phyloP scores from a whole-genome alignment of 2,797 vertebrate species.

The Geotrypetes seraphini region DNA sequence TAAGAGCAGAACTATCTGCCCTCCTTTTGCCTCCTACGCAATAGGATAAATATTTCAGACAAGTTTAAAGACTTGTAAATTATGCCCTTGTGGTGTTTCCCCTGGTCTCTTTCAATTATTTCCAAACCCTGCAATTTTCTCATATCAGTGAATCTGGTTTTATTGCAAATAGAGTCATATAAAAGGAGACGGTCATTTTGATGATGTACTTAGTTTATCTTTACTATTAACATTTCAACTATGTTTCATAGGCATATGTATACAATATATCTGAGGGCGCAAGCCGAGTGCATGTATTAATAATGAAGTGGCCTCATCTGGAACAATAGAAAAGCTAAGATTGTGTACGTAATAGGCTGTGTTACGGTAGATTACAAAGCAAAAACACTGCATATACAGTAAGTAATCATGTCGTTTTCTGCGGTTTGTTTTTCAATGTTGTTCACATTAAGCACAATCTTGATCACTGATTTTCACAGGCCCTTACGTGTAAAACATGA shows the following conservation, averaged over 20 bases:
- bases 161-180: conserved; percentile 39
- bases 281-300: conserved; percentile 39
- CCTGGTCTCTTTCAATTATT: conserved; percentile 35
- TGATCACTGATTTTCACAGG: conserved; percentile 31
- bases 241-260: conserved; percentile 20
- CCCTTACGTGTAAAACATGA: conserved; percentile 13
- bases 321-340: conserved; percentile 46
- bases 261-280: conserved; percentile 40
- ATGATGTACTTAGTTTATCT: conserved; percentile 54
- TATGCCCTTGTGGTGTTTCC: conserved; percentile 17
- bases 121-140: conserved; percentile 39
- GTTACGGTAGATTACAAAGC: conserved; percentile 35
- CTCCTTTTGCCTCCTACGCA: conserved; percentile 1
- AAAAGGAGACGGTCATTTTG: conserved; percentile 33
- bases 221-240: conserved; percentile 43
- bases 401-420: conserved; percentile 65
- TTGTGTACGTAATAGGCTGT: conserved; percentile 42
- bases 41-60: conserved; percentile 35
- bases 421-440: conserved; percentile 38
- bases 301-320: conserved; percentile 48
- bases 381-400: conserved; percentile 61
- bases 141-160: conserved; percentile 36
- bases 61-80: conserved; percentile 36
- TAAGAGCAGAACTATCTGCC: conserved; percentile 18
- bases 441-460: conserved; percentile 21